Evolutionary conservation across 2,797 vertebrate genomes (phyloP).

Genomic region (Hydrophis major): DNA sequence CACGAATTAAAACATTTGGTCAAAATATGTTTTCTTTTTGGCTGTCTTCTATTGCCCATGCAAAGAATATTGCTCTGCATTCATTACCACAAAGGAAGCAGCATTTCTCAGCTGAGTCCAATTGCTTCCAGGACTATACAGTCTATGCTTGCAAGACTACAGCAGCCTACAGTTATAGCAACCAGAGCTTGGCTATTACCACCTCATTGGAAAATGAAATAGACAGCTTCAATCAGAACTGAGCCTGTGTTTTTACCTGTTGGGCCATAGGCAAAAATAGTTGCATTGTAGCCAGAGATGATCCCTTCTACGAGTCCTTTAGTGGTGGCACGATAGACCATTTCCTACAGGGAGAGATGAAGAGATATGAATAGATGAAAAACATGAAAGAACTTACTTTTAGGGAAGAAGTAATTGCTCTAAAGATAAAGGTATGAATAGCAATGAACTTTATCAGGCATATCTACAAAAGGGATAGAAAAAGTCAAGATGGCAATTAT

Average conservation of each 20-base stretch:
- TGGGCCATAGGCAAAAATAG: conserved; percentile 91
- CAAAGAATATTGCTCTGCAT: background rate
- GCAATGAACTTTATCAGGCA: background rate
- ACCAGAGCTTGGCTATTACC: background rate
- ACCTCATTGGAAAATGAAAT: background rate
- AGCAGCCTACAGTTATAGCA: background rate
- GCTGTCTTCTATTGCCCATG: background rate
- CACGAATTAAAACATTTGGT: background rate
- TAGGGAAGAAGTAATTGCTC: background rate
- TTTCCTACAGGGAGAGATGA: conserved; percentile 73
- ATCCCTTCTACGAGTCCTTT: conserved; percentile 85
- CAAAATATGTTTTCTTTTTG: background rate
- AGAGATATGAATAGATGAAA: background rate
- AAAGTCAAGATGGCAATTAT: background rate
- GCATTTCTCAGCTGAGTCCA: background rate
- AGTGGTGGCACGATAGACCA: conserved; percentile 87
- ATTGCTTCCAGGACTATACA: background rate
- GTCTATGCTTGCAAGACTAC: background rate
- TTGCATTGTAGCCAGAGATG: conserved; percentile 91
- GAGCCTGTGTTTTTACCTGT: conserved; percentile 75
- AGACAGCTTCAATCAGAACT: background rate
- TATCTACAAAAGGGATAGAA: background rate
- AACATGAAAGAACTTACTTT: background rate
- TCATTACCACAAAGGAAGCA: background rate
- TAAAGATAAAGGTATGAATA: background rate